phyloP scores from a whole-genome alignment of 2,888 invertebrate genomes.

The Oligia strigilis region DNA sequence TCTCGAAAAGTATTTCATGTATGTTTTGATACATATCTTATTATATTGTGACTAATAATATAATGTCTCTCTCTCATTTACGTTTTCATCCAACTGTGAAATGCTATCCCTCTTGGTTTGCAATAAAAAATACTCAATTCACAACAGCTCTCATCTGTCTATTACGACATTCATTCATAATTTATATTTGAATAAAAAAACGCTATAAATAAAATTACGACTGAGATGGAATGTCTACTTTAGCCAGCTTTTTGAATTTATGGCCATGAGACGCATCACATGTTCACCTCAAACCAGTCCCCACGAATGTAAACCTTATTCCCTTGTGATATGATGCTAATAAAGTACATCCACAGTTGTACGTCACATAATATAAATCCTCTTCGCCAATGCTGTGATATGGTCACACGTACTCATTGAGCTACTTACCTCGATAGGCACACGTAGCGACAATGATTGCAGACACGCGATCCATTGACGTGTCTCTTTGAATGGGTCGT shows the following conservation, averaged over 20 bases:
- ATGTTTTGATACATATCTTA: neutral
- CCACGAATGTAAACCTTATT: slow-evolving; percentile 49
- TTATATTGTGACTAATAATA: neutral
- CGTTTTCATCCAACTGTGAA: neutral
- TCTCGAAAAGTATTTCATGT: neutral
- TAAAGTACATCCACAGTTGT: slow-evolving; percentile 54
- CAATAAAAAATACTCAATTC: slow-evolving; percentile 34
- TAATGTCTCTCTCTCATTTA: neutral
- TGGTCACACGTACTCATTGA: slow-evolving; percentile 65
- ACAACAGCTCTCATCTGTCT: slow-evolving; percentile 20
- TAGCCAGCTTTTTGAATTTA: slow-evolving; percentile 41
- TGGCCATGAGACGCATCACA: slow-evolving; percentile 45
- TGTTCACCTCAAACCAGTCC: slow-evolving; percentile 36
- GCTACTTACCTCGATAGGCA: slow-evolving; percentile 46
- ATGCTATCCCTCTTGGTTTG: neutral
- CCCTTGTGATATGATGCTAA: slow-evolving; percentile 45
- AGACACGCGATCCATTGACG: slow-evolving; percentile 58
- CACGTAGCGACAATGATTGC: slow-evolving; percentile 7
- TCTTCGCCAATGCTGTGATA: slow-evolving; percentile 64
- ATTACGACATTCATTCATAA: slow-evolving; percentile 49
- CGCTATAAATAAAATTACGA: slow-evolving; percentile 59
- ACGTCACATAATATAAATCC: slow-evolving; percentile 67
- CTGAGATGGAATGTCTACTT: slow-evolving; percentile 57
- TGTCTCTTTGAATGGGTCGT: slow-evolving; percentile 34
- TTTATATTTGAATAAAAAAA: slow-evolving; percentile 40